phyloP scores from a whole-genome alignment of 1,140 invertebrate species.

The Helicoverpa armigera region DNA sequence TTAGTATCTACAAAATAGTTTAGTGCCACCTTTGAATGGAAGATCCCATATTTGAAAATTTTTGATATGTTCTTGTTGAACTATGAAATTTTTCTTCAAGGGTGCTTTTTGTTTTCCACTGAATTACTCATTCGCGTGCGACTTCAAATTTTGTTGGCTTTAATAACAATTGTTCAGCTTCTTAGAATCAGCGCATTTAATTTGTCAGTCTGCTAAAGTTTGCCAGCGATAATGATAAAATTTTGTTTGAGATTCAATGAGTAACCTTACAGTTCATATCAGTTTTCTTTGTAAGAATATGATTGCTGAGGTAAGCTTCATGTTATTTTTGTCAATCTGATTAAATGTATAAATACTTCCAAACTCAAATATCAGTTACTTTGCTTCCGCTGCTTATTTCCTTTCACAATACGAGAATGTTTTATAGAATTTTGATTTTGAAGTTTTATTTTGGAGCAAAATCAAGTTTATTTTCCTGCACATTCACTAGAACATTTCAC shows the following conservation, averaged over 20 bases:
- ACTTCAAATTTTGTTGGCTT: slow-evolving; percentile 28
- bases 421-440: no score
- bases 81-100: not conserved
- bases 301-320: not conserved
- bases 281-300: slow-evolving; percentile 11
- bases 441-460: not conserved
- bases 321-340: no score
- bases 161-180: slow-evolving; percentile 26
- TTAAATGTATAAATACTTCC: no score
- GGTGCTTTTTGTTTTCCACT: slow-evolving; percentile 13
- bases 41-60: not conserved
- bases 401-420: no score
- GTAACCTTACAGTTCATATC: not conserved
- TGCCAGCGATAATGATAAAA: slow-evolving; percentile 31
- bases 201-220: slow-evolving; percentile 42
- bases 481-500: slow-evolving; percentile 18
- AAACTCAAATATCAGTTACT: no score
- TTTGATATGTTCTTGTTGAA: not conserved
- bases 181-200: slow-evolving; percentile 38
- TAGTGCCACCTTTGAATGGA: slow-evolving; percentile 7
- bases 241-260: slow-evolving; percentile 40
- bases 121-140: slow-evolving; percentile 38
- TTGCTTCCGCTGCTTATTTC: no score
- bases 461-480: not conserved
- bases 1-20: slow-evolving; percentile 28